Base-by-base conservation (phyloP, 1,140 invertebrate genomes). In the Penaeus indicus region DNA sequence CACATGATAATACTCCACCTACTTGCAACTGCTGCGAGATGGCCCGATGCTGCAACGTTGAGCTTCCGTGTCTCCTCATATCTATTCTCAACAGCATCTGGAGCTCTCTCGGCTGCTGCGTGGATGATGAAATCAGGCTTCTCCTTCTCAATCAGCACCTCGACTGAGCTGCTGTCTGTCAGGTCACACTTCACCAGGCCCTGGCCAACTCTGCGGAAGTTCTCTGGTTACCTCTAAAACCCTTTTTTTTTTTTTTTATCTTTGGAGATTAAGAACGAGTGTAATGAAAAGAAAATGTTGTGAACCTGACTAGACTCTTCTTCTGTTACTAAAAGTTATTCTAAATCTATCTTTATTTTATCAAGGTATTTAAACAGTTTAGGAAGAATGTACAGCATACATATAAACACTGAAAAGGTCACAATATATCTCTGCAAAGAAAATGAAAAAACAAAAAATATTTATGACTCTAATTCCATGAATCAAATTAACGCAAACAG, bases 121-220 rank as follows among this genome's bases (percentile, higher is more conserved):
- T 95, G 94, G 78, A 95, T 92, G 61, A 95, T 92, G 27, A 94
- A 87, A 80, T 92, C 85, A 42, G 94, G 94, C 92, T 93, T 91
- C 81, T 92, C 92, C 25, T 92, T 90, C 90, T 91, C 86, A 21
- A 94, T 86, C 10, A 92, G 85, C 62, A 91, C 86, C 63, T 90
- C 86, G 3, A 94, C 91, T 47, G 91, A 78, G 63, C 83, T 84
- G n/a, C 25, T 64, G 47, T 85, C 63, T 54, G 84, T 90, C 10
- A 90, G 54, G 42, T 90, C 79, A 83, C 89, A 90, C 78, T 93
- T 93, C 5, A 92, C 90, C 4, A 94, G 88, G 0, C 91, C 91
- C 22, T 90, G 89, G 60, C 25, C 83, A 67, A 89, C 91, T 84
- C 92, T 92, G 60, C 1, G 90, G 90, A 80, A 78, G 78, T 27